Base-by-base conservation (phyloP, 2,888 invertebrate species). In the Tenthredo amoena region DNA sequence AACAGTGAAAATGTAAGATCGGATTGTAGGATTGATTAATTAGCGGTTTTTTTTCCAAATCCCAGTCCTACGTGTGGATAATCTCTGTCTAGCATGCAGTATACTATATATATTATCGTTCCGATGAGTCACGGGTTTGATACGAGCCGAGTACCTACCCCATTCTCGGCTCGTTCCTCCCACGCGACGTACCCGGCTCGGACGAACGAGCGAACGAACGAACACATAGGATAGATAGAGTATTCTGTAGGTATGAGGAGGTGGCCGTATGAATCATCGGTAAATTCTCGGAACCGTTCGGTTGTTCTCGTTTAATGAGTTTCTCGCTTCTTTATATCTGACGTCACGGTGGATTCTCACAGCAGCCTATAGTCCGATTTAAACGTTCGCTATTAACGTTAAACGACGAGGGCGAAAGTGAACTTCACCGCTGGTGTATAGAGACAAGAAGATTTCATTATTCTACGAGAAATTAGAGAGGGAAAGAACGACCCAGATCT, bases 121-220 rank as follows among this genome's bases (percentile, higher is more conserved):
- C 2, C 62, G 62, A 26, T 62, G 62, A 62, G 62, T 62, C 62
- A 62, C 62, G 62, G 62, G 62, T 62, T 62, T 62, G 62, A 62
- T 62, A 62, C 62, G 62, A 62, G 21, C 62, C 62, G 62, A 26
- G 62, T 26, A 62, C 62, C 62, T 62, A 62, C 62, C 62, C 62
- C 62, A 62, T 62, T 62, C 62, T 62, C 62, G 62, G 62, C 26
- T 62, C 62, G 62, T 62, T 26, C 26, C 62, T 62, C 62, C 62
- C 62, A 62, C 62, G 62, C 62, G 26, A 26, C 21, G 18, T 21
- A n/a, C 21, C 12, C 62, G 62, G 2, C 58, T 9, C n/a, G 9
- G 2, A 18, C n/a, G 21, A 58, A 62, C 62, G 62, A 62, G 26
- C 21, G 21, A 55, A n/a, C 55, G n/a, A 50, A 18, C 50, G 5